Evolutionary conservation across 2,888 invertebrate species (phyloP).

Genomic region (Peribatodes rhomboidaria): DNA sequence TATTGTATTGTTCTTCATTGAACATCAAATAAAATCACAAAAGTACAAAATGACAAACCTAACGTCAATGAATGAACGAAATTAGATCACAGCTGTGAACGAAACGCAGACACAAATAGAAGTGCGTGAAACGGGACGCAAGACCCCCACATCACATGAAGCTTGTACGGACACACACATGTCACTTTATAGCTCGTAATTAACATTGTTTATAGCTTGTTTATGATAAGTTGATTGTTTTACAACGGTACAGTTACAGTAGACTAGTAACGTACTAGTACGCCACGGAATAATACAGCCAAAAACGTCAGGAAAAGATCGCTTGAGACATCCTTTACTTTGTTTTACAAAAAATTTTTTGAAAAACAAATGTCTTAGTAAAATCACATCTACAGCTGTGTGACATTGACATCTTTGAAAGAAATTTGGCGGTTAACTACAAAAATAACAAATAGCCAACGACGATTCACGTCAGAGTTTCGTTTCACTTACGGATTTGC

Average conservation of each 20-base stretch:
- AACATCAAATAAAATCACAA: background rate
- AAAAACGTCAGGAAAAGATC: background rate
- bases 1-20: too few relatives aligned
- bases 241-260: slow-evolving; percentile 1
- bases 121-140: slow-evolving; percentile 28
- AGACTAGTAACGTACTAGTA: too few relatives aligned
- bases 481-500: too few relatives aligned
- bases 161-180: slow-evolving; percentile 29
- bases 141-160: slow-evolving; percentile 40
- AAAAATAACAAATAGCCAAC: too few relatives aligned
- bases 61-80: slow-evolving; percentile 40
- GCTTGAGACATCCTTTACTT: background rate
- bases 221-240: slow-evolving; percentile 8
- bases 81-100: slow-evolving; percentile 48
- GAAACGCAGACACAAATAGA: slow-evolving; percentile 46
- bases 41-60: slow-evolving; percentile 6
- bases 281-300: too few relatives aligned
- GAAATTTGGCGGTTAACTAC: too few relatives aligned
- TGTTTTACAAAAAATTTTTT: background rate
- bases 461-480: too few relatives aligned
- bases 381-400: too few relatives aligned
- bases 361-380: too few relatives aligned
- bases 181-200: slow-evolving; percentile 19
- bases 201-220: slow-evolving; percentile 19
- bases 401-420: too few relatives aligned